phyloP scores from a whole-genome alignment of 2,888 invertebrate genomes.

The Endotricha flammealis region DNA sequence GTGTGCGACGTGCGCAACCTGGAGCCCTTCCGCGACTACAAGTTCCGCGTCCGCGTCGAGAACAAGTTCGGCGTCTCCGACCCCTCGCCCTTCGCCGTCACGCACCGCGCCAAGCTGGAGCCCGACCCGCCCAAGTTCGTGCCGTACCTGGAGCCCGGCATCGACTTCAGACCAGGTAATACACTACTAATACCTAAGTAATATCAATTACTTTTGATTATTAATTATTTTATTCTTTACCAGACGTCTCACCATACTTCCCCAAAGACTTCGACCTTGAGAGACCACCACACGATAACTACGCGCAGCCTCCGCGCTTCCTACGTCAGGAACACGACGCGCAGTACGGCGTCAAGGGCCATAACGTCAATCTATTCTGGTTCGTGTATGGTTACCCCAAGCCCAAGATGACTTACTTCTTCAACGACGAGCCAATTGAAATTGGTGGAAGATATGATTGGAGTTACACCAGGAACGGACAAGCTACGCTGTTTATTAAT shows the following conservation, averaged over 20 bases:
- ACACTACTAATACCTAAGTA: too few species aligned
- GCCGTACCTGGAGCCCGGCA: conserved; percentile 88
- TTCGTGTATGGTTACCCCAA: conserved; percentile 98
- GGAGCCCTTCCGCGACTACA: conserved; percentile 95
- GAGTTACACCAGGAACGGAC: conserved; percentile 93
- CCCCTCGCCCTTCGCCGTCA: conserved; percentile 93
- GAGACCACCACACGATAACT: conserved; percentile 90
- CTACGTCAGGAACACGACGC: conserved; percentile 90
- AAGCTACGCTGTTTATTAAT: conserved; percentile 92
- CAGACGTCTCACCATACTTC: conserved; percentile 91
- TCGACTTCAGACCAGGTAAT: conserved; percentile 79
- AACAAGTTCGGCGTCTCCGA: conserved; percentile 98
- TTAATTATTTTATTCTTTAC: conserved; percentile 27
- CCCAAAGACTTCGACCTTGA: conserved; percentile 95
- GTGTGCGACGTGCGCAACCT: conserved; percentile 93
- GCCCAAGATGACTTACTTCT: conserved; percentile 93
- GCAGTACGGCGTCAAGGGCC: conserved; percentile 95
- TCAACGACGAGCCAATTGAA: conserved; percentile 89
- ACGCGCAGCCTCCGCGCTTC: conserved; percentile 91
- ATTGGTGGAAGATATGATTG: conserved; percentile 90
- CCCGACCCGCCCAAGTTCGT: conserved; percentile 88
- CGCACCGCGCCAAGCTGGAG: conserved; percentile 87
- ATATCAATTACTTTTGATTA: too few species aligned
- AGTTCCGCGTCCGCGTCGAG: conserved; percentile 96
- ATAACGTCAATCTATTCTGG: conserved; percentile 93